Base-by-base conservation (phyloP, 2,888 invertebrate species). In the Himalopsyche anomala region DNA sequence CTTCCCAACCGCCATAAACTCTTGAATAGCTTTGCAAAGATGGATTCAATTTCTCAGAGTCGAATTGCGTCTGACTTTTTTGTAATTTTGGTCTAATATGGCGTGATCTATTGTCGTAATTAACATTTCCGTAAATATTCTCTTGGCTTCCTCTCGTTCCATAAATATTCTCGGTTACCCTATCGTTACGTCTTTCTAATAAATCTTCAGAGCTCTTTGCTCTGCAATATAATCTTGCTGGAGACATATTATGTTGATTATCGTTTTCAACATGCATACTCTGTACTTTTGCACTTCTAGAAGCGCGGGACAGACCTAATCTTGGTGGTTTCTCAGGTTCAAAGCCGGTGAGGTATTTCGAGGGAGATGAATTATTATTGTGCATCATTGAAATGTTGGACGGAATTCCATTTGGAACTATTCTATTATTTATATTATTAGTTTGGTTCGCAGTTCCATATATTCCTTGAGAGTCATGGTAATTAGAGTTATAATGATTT, bases 1-100 rank as follows among this genome's bases (percentile, higher is more conserved):
- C 92, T 89, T 95, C 95, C 95, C 95, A 95, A 42, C 94, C 94
- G 0, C 94, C 93, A 90, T 95, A 95, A 1, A 95, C 95, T 85
- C 95, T 92, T 5, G 94, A 93, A 90, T 95, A 95, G 89, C 94
- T 92, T 40, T 92, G 91, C 89, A 92, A 91, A 12, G 86, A 55
- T n/a, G 62, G 62, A 69, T 86, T 82, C 36, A 82, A 55, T 79
- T 86, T 86, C 11, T 42, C 36, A 42, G 86, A 83, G 17, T 86
- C 86, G 5, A 81, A 40, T 17, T 62, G 40, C 40, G 42, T 84
- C 6, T 54, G 40, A 62, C 62, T 62, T 38, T 84, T 86, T 84
- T 84, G 86, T 51, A 81, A 55, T 69, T 86, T 86, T 19, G 81
- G 28, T 81, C 81, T 86, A 28, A 80, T 79, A 19, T 84, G 84